phyloP scores from a whole-genome alignment of 2,797 vertebrate genomes.

The Manis pentadactyla region DNA sequence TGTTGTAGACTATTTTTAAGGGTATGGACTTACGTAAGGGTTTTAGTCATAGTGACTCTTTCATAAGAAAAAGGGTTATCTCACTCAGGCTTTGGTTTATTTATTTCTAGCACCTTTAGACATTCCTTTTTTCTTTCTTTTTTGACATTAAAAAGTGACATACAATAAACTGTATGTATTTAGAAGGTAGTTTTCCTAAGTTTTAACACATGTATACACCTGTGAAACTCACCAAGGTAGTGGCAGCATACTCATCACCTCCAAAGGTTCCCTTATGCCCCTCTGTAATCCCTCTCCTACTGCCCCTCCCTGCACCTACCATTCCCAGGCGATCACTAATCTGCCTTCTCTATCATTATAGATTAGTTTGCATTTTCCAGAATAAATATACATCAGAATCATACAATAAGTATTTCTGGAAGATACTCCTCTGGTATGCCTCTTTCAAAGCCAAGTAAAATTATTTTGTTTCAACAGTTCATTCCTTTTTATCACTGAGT shows the following conservation, averaged over 20 bases:
- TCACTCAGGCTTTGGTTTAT: neutral
- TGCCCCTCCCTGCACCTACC: neutral
- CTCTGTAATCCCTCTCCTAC: neutral
- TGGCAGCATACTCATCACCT: neutral
- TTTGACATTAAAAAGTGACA: neutral
- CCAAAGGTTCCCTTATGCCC: neutral
- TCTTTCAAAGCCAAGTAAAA: constrained; percentile 29
- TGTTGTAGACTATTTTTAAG: neutral
- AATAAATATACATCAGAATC: neutral
- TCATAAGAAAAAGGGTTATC: neutral
- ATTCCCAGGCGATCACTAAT: neutral
- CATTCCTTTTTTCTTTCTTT: neutral
- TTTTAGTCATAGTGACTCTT: constrained; percentile 5
- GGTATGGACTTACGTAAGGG: neutral
- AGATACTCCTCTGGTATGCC: neutral
- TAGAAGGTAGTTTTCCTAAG: neutral
- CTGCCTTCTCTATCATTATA: neutral
- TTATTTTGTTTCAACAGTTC: constrained; percentile 12
- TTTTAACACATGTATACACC: neutral
- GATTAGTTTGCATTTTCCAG: neutral
- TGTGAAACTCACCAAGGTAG: neutral
- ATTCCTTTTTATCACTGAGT: neutral
- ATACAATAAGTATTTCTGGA: neutral
- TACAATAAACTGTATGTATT: neutral
- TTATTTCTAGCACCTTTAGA: constrained; percentile 2